phyloP scores from a whole-genome alignment of 2,888 invertebrate genomes.

The Blera fallax region DNA sequence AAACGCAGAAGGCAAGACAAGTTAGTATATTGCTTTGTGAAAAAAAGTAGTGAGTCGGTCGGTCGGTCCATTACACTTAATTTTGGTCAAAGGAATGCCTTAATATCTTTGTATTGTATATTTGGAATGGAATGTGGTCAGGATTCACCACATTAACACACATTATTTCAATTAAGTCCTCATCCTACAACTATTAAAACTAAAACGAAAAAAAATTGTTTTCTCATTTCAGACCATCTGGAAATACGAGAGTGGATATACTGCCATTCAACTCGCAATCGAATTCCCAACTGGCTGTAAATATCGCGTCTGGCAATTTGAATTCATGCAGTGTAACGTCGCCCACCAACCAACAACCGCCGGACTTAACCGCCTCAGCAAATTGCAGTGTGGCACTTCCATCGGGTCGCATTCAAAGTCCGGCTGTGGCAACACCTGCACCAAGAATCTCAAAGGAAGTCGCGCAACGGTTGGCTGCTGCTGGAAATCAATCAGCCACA shows the following conservation, averaged over 20 bases:
- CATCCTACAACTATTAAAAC: not conserved
- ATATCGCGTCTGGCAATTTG: conserved; percentile 59
- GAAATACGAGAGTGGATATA: conserved; percentile 82
- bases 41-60: too few relatives aligned
- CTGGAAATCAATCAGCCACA: conserved; percentile 64
- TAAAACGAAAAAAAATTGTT: not conserved
- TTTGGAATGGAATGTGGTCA: too few relatives aligned
- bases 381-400: conserved; percentile 71
- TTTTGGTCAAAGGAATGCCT: too few relatives aligned
- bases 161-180: too few relatives aligned
- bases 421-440: conserved; percentile 80
- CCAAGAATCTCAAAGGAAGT: conserved; percentile 80
- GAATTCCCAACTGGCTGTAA: conserved; percentile 71
- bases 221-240: conserved; percentile 82
- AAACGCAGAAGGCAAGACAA: too few relatives aligned
- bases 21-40: too few relatives aligned
- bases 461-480: conserved; percentile 77
- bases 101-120: too few relatives aligned
- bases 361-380: conserved; percentile 65
- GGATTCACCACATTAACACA: too few relatives aligned
- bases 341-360: conserved; percentile 60
- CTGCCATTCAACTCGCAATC: conserved; percentile 78
- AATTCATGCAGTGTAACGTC: conserved; percentile 75
- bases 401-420: conserved; percentile 78
- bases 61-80: too few relatives aligned